These are phyloP conservation scores for Halcyon leucocephala DNA, from an alignment of 2,797 vertebrate species.

Conservation along the genomic window DNA sequence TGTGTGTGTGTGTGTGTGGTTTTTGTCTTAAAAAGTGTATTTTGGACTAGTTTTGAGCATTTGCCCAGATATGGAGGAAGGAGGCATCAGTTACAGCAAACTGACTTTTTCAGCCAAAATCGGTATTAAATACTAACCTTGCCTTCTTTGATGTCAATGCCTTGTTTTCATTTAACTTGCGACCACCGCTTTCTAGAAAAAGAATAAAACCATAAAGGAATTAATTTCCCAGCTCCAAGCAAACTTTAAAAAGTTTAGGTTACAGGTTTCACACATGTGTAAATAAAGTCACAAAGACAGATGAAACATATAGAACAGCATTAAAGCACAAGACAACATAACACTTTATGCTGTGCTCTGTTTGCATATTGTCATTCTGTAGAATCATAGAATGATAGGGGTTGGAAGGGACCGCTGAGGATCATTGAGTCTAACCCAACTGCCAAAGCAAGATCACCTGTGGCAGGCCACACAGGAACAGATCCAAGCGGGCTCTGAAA, in stretches of 20 bases:
- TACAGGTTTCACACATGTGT: not conserved
- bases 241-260: not conserved
- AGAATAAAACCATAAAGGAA: not conserved
- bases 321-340: not conserved
- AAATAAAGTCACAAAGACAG: not conserved
- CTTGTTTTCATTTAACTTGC: conserved; percentile 97
- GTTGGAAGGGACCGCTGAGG: too few relatives aligned
- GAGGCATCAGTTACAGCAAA: not conserved
- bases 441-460: too few relatives aligned
- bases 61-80: not conserved
- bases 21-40: too few relatives aligned
- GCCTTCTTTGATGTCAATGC: conserved; percentile 95
- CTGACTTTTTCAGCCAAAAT: not conserved
- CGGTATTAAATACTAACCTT: conserved; percentile 33
- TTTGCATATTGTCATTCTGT: fast-evolving
- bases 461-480: too few relatives aligned
- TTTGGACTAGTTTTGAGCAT: not conserved
- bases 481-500: too few relatives aligned
- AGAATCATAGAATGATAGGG: too few relatives aligned
- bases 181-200: conserved; percentile 91
- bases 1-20: too few relatives aligned
- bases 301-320: not conserved
- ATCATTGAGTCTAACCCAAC: too few relatives aligned
- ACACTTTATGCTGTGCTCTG: fast-evolving
- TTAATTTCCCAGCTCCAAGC: not conserved